A percentile compares a stretch with the other conserved stretches of the same genome.
Conservation (phyloP, 2,113 vertebrate genomes). For the Leucosticte australis region DNA sequence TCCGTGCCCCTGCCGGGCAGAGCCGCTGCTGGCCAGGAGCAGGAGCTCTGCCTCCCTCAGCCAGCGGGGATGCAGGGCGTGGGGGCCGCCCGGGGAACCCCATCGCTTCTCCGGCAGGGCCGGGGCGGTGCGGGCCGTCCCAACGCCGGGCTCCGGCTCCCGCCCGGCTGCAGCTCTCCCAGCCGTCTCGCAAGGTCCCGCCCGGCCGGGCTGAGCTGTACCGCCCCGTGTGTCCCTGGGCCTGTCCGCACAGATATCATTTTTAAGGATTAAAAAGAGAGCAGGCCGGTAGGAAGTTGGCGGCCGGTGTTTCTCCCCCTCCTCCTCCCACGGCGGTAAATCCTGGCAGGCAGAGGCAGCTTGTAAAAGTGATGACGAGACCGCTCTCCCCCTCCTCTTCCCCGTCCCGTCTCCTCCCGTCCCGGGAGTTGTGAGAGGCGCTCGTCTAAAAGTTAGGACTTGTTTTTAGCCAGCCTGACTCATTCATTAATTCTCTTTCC, state of each 20-base stretch:
- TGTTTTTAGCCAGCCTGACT: constrained; percentile 45
- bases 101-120: background rate
- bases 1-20: background rate
- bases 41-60: background rate
- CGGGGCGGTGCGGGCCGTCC: background rate
- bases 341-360: background rate
- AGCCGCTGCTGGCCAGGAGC: background rate
- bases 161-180: background rate
- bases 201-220: background rate
- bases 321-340: background rate
- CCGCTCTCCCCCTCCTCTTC: background rate
- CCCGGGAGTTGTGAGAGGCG: background rate
- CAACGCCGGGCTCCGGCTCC: background rate
- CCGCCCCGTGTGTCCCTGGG: background rate
- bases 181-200: background rate
- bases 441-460: constrained; percentile 4
- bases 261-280: background rate
- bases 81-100: no score
- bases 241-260: fast-evolving
- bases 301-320: background rate
- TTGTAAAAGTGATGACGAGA: background rate
- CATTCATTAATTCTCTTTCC: constrained; percentile 62
- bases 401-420: background rate
- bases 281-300: background rate
- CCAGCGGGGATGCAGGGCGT: no score